These are phyloP conservation scores for Acrobasis suavella DNA, from an alignment of 2,888 invertebrate genomes.

Conservation along the genomic window DNA sequence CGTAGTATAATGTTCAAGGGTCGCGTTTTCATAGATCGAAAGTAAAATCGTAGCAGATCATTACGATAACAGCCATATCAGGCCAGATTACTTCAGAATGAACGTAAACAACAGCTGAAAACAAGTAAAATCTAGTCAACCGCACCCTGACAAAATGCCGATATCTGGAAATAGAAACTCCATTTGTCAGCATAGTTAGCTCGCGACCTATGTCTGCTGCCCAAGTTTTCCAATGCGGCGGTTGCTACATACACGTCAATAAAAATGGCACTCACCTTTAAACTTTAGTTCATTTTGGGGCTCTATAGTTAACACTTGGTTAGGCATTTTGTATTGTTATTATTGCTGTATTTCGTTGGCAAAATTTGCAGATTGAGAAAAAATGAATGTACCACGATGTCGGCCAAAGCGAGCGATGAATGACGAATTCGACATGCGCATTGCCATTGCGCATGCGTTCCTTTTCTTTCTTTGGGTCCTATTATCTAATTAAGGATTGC, in stretches of 20 bases:
- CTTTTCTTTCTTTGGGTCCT: conserved; percentile 29
- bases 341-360: conserved; percentile 77
- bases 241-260: conserved; percentile 42
- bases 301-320: conserved; percentile 92
- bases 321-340: conserved; percentile 81
- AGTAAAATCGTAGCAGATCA: not conserved
- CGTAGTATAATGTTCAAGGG: not conserved
- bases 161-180: conserved; percentile 82
- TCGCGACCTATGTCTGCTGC: conserved; percentile 64
- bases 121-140: conserved; percentile 55
- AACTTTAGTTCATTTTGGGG: conserved; percentile 95
- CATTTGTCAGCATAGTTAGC: conserved; percentile 78
- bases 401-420: conserved; percentile 64
- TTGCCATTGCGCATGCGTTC: conserved; percentile 49
- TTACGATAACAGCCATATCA: conserved; percentile 1
- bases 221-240: conserved; percentile 65
- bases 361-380: conserved; percentile 63
- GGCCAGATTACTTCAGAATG: conserved; percentile 15
- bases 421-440: conserved; percentile 68
- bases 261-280: conserved; percentile 86
- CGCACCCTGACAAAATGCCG: conserved; percentile 78
- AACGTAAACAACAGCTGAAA: not conserved
- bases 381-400: conserved; percentile 62
- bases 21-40: conserved; percentile 7
- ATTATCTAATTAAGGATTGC: conserved; percentile 26